Conservation (phyloP, 1,140 invertebrate genomes). For the Nilaparvata lugens region DNA sequence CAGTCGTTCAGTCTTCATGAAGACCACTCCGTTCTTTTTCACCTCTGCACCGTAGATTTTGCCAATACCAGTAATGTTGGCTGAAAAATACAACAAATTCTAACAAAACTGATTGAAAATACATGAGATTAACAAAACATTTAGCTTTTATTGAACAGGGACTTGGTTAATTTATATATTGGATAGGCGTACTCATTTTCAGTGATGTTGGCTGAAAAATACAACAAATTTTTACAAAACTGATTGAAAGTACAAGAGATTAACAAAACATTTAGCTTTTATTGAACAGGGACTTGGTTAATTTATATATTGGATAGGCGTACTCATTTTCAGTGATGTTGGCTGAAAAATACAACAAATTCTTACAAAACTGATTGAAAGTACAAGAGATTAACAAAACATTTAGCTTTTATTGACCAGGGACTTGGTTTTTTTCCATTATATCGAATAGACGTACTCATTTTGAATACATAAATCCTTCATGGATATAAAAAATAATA, state of each 20-base stretch:
- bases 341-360: slow-evolving; percentile 37
- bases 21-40: slow-evolving; percentile 45
- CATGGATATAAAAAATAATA: no score
- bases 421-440: no score
- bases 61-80: slow-evolving; percentile 55
- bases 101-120: background rate
- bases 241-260: background rate
- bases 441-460: no score
- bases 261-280: background rate
- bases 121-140: background rate
- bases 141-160: background rate
- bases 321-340: slow-evolving; percentile 59
- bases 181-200: no score
- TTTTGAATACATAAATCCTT: no score
- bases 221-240: background rate
- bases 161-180: no score
- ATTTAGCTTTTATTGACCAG: background rate
- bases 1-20: slow-evolving; percentile 55
- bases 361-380: no score
- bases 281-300: background rate
- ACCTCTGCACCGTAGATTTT: slow-evolving; percentile 58
- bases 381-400: background rate
- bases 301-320: no score
- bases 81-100: slow-evolving; percentile 35
- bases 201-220: slow-evolving; percentile 50